Base-by-base conservation (phyloP, 1,140 invertebrate genomes). In the Drosophila repleta region DNA sequence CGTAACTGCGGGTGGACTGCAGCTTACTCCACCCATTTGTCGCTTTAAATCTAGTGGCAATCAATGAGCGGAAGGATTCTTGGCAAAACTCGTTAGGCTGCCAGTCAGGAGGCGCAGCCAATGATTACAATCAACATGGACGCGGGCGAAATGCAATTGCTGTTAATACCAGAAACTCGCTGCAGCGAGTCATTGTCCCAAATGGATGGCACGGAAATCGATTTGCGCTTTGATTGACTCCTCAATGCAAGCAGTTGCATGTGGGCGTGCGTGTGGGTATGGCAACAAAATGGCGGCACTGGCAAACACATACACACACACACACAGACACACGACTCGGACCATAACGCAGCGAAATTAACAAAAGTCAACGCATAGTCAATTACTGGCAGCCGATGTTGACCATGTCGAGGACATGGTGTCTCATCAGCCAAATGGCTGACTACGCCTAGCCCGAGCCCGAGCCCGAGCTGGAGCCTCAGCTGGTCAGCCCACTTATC, bases 351-450 rank as follows among this genome's bases (percentile, higher is more conserved):
- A 85, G 51, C 74, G 69, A 76, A 85, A 85, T 87, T 85, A 85
- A 85, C 77, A 76, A 85, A 82, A 82, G 57, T 76, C 74, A 76
- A 69, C 76, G 74, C 74, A 76, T 76, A 76, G 70, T 74, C 74
- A 76, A 73, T 73, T 68, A 67, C 69, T 39, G 55, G 6, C 48
- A 41, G 13, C 21, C 39, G 63, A 46, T 53, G 48, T 53, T 67
- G 69, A 39, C 63, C 37, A 67, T 67, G 63, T 20, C 48, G 39
- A 55, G 55, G 63, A 72, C 26, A 52, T 13, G 69, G 55, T 39
- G 48, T 72, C 69, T 67, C 63, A 67, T 67, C 63, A 67, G 48
- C 55, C 62, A 57, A 71, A 72, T 58, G 46, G 17, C 48, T 60
- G 55, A 49, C 62, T 72, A 37, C 18, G 18, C 18, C 53, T 39